Base-by-base conservation (phyloP, 2,888 invertebrate species). In the Ommatoiulus sabulosus region DNA sequence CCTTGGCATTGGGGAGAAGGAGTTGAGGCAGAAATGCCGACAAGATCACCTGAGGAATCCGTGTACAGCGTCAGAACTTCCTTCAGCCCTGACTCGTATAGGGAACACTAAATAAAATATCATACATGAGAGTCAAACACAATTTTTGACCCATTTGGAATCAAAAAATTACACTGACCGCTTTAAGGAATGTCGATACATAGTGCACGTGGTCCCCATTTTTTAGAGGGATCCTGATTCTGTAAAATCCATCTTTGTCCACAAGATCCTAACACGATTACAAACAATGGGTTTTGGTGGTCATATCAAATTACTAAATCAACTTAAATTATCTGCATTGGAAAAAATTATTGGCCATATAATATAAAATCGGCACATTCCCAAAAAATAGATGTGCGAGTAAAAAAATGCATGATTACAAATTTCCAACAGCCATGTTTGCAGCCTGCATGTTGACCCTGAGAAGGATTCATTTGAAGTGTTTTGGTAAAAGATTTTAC, bases 11-110 rank as follows among this genome's bases (percentile, higher is more conserved):
- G 95, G 17, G 91, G 91, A 10, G 91, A 90, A 35, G 90, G 89
- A 0, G 92, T 91, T 52, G 91, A 91, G 88, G 93, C 90, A 52
- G 93, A 92, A 86, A 93, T 91, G 17, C 93, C 93, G 89, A 97
- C 94, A 0, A 97, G 95, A 90, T 95, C 95, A 0, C 97, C 97
- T 91, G 94, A 94, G 87, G 96, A 96, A 92, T 97, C 95, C 85
- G 98, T 93, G 92, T 97, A 96, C 35, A 97, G 93, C 91, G 96
- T 96, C 35, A 98, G 93, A 44, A 95, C 94, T 92, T 98, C 97
- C 90, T 95, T 95, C 17, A 98, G 93, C 88, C 95, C 95, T 85
- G 96, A 95, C 90, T 96, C 96, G 57, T 96, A 93, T 90, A 97
- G 93, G 90, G 95, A 94, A 92, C 96, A 96, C 95, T 95, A 91